phyloP scores from a whole-genome alignment of 2,113 vertebrate species.

The Psettodes erumei region DNA sequence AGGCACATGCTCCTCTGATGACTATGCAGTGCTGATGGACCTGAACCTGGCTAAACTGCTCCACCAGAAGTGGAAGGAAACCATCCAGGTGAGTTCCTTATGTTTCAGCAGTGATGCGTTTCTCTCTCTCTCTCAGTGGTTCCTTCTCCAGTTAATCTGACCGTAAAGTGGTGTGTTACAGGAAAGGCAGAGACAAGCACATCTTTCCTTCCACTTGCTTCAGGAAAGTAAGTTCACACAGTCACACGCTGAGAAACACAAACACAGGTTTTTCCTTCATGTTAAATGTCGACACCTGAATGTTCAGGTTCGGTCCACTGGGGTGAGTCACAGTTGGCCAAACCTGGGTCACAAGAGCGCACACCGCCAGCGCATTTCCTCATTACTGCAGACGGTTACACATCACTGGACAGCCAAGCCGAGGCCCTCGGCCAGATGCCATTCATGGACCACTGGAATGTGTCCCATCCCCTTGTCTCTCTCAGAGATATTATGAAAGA shows the following conservation, averaged over 20 bases:
- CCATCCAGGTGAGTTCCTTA: constrained; percentile 87
- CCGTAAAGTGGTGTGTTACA: constrained; percentile 70
- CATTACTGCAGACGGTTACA: constrained; percentile 55
- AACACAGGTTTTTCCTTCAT: no score
- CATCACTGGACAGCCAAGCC: constrained; percentile 50
- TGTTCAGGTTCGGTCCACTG: constrained; percentile 65
- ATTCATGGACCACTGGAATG: constrained; percentile 93
- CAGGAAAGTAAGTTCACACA: constrained; percentile 83
- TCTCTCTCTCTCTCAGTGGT: no score
- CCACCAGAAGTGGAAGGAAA: constrained; percentile 97
- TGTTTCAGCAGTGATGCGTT: neutral
- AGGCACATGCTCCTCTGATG: constrained; percentile 89
- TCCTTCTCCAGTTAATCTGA: neutral
- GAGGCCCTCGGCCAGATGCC: constrained; percentile 76
- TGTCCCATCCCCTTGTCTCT: constrained; percentile 87
- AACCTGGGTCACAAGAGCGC: constrained; percentile 36
- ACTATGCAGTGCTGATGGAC: constrained; percentile 94
- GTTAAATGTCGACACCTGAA: neutral
- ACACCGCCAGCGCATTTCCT: constrained; percentile 39
- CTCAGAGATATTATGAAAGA: constrained; percentile 95
- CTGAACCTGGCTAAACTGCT: constrained; percentile 92
- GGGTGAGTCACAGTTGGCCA: constrained; percentile 50
- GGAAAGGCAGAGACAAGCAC: constrained; percentile 89
- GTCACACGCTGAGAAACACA: neutral
- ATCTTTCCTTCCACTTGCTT: constrained; percentile 84